These are phyloP conservation scores for Trinectes maculatus DNA, from an alignment of 2,113 vertebrate species.

Conservation along the genomic window DNA sequence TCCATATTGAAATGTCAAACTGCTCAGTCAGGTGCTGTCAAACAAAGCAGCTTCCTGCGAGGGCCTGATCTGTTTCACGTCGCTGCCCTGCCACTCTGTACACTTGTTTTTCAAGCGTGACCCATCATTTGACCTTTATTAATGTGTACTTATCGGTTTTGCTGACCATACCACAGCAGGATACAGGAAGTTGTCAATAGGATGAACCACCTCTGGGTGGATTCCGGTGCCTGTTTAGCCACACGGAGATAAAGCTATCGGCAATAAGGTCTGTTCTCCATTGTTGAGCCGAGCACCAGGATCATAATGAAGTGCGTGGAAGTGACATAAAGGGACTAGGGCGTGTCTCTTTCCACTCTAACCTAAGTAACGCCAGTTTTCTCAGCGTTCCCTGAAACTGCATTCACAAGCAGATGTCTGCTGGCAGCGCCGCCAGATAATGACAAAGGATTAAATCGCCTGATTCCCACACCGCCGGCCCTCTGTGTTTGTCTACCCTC, in stretches of 20 bases:
- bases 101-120: conserved; percentile 53
- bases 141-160: conserved; percentile 61
- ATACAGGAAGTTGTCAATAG: conserved; percentile 47
- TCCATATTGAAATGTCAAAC: conserved; percentile 32
- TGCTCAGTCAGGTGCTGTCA: conserved; percentile 18
- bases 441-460: conserved; percentile 81
- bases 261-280: conserved; percentile 36
- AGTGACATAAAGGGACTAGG: conserved; percentile 55
- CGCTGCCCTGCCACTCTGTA: background rate
- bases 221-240: conserved; percentile 49
- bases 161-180: conserved; percentile 27
- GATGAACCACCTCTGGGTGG: conserved; percentile 8
- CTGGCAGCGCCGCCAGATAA: conserved; percentile 75
- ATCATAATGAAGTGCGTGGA: conserved; percentile 64
- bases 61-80: conserved; percentile 10
- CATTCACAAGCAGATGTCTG: conserved; percentile 79
- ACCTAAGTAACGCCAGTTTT: conserved; percentile 60
- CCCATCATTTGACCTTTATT: conserved; percentile 66
- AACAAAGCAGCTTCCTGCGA: conserved; percentile 19
- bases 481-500: conserved; percentile 78
- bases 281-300: conserved; percentile 59
- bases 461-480: conserved; percentile 73
- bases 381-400: conserved; percentile 60
- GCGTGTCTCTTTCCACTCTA: conserved; percentile 71
- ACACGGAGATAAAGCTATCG: conserved; percentile 64